phyloP scores from a whole-genome alignment of 1,140 invertebrate species.

The Ganaspis sp. region DNA sequence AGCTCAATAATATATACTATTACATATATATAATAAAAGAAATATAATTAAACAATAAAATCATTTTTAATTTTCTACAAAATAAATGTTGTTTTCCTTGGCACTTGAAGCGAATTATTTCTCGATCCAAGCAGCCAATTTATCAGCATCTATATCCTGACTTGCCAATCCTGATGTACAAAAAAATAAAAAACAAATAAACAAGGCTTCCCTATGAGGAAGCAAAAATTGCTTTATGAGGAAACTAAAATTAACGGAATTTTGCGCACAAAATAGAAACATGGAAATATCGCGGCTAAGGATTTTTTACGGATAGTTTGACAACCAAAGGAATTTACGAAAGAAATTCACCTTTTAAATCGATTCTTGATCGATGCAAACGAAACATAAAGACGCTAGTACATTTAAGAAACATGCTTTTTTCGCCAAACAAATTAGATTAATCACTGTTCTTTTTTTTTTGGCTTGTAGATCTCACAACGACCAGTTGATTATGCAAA shows the following conservation, averaged over 20 bases:
- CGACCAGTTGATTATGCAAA: background rate
- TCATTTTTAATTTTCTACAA: background rate
- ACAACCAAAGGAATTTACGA: constrained; percentile 22
- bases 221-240: too few species aligned
- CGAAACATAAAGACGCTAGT: constrained; percentile 17
- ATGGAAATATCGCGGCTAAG: constrained; percentile 8
- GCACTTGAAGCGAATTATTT: background rate
- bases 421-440: background rate
- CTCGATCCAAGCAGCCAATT: too few species aligned
- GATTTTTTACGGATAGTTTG: constrained; percentile 16
- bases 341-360: background rate
- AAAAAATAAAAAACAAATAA: background rate
- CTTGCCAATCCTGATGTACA: background rate
- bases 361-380: too few species aligned
- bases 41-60: constrained; percentile 1
- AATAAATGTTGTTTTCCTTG: background rate
- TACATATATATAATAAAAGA: too few species aligned
- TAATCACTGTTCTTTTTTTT: background rate
- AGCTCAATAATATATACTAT: too few species aligned
- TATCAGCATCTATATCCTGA: background rate
- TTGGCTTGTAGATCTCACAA: background rate
- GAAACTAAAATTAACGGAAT: background rate
- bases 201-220: too few species aligned
- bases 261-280: constrained; percentile 7
- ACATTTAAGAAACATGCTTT: background rate